Conservation (phyloP, 2,113 vertebrate genomes). For the Egretta garzetta region DNA sequence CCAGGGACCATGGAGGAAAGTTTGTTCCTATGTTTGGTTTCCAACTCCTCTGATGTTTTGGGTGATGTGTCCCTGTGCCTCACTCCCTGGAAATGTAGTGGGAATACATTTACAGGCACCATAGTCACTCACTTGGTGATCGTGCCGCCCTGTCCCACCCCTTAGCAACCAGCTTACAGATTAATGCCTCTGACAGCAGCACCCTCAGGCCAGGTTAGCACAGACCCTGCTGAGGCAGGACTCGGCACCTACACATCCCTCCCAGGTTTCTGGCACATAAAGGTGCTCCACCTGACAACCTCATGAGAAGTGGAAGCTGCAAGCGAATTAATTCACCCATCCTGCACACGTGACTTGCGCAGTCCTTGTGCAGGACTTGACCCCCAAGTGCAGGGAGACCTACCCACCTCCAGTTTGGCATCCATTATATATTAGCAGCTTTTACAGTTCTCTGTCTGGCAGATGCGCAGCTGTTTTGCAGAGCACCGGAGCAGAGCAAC, state of each 20-base stretch:
- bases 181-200: neutral
- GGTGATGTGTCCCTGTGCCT: neutral
- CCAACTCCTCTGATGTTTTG: neutral
- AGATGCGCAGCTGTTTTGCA: neutral
- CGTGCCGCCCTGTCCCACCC: fast-evolving
- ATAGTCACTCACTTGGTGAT: neutral
- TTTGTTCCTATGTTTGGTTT: fast-evolving
- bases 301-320: neutral
- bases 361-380: neutral
- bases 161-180: neutral
- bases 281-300: neutral
- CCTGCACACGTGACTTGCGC: neutral
- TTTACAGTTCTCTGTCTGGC: neutral
- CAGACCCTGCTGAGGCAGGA: fast-evolving
- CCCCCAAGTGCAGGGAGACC: neutral
- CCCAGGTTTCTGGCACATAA: neutral
- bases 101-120: neutral
- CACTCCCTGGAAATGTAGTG: neutral
- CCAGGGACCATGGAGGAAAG: neutral
- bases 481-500: neutral
- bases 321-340: neutral
- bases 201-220: neutral
- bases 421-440: neutral
- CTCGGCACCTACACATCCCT: fast-evolving
- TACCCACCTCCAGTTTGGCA: neutral